phyloP scores from a whole-genome alignment of 2,888 invertebrate genomes.

The Empis livida region DNA sequence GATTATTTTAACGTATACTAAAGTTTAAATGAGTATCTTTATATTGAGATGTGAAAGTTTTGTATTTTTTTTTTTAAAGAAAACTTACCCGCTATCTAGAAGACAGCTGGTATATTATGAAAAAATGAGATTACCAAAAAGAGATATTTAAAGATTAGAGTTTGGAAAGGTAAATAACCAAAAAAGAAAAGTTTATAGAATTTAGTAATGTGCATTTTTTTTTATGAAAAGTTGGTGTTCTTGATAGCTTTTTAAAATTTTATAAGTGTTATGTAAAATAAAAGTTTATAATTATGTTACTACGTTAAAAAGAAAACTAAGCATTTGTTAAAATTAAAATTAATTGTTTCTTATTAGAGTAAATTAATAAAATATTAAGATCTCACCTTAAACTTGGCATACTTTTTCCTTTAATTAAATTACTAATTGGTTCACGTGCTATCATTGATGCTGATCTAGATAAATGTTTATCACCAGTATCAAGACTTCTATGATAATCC shows the following conservation, averaged over 20 bases:
- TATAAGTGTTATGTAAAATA: not conserved
- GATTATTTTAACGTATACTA: no score
- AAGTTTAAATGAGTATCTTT: no score
- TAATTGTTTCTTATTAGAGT: not conserved
- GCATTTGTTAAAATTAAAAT: not conserved
- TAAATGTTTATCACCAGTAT: constrained; percentile 63
- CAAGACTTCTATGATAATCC: constrained; percentile 73
- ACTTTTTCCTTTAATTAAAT: constrained; percentile 86
- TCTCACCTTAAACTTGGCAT: constrained; percentile 88
- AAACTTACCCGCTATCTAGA: constrained; percentile 39
- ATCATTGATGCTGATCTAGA: constrained; percentile 57
- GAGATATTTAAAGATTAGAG: not conserved
- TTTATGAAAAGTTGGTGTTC: not conserved
- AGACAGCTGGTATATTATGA: constrained; percentile 33
- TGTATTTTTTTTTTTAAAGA: not conserved
- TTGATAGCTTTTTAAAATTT: not conserved
- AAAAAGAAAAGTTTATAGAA: not conserved
- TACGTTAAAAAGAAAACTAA: not conserved
- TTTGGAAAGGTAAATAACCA: constrained; percentile 9
- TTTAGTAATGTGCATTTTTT: not conserved
- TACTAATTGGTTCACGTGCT: constrained; percentile 50
- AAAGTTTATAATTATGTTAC: not conserved
- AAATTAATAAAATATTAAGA: not conserved
- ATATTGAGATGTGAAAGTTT: no score
- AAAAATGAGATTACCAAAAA: constrained; percentile 8